phyloP scores from a whole-genome alignment of 2,888 invertebrate species.

The Callyntrura sp. region DNA sequence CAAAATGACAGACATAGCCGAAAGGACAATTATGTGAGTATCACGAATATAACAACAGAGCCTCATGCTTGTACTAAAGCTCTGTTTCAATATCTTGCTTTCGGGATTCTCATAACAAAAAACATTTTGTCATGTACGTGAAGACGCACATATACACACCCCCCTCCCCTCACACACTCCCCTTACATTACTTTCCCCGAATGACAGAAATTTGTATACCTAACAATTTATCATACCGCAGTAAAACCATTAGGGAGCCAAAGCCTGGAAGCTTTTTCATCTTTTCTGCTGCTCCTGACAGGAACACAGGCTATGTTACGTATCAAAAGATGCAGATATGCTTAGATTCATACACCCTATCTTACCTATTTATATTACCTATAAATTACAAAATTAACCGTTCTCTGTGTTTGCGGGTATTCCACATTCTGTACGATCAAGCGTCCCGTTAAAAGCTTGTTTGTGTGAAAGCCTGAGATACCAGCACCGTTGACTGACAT shows the following conservation, averaged over 20 bases:
- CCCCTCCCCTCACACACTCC: no score
- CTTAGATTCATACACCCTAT: no score
- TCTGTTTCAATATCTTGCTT: no score
- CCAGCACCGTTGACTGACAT: neutral
- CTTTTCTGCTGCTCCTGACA: constrained; percentile 57
- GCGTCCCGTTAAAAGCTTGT: neutral
- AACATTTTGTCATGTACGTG: no score
- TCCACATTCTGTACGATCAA: neutral
- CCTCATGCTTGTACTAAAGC: no score
- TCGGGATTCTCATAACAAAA: no score
- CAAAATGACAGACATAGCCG: no score
- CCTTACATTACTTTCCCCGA: no score
- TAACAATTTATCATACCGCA: neutral
- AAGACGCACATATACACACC: no score
- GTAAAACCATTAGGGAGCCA: neutral
- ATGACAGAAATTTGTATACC: neutral
- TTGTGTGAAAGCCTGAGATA: neutral
- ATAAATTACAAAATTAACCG: neutral
- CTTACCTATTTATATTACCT: neutral
- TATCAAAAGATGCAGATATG: neutral
- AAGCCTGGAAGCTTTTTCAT: constrained; percentile 13
- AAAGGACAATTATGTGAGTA: no score
- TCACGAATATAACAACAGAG: no score
- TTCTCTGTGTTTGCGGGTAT: constrained; percentile 53
- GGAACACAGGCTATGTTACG: neutral